phyloP scores from a whole-genome alignment of 1,140 invertebrate genomes.

The Diplogasteroides magnus region DNA sequence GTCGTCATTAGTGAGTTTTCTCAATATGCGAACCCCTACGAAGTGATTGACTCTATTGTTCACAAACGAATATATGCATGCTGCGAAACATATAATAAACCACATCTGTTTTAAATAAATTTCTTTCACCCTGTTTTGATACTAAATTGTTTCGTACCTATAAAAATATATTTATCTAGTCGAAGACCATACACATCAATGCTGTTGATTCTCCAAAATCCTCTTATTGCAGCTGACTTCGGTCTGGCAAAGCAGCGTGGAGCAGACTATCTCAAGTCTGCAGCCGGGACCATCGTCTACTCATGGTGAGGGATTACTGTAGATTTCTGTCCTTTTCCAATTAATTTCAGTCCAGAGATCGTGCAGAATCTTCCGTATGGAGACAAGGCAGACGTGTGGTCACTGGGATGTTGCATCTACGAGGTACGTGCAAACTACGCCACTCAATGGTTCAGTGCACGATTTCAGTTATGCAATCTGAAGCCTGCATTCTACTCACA shows the following conservation, averaged over 20 bases:
- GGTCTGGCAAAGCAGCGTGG: constrained; percentile 58
- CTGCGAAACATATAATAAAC: too few relatives aligned
- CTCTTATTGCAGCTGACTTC: constrained; percentile 56
- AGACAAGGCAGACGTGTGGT: constrained; percentile 60
- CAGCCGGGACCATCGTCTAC: constrained; percentile 59
- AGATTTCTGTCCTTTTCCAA: background rate
- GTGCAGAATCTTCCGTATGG: constrained; percentile 58
- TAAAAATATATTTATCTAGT: background rate
- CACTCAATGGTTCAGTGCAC: background rate
- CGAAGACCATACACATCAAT: background rate
- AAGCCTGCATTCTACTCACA: constrained; percentile 56
- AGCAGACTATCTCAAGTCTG: constrained; percentile 58
- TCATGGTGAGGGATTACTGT: constrained; percentile 53
- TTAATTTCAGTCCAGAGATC: constrained; percentile 56
- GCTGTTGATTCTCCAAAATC: background rate
- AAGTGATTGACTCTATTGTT: too few relatives aligned
- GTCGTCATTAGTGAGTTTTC: constrained; percentile 58
- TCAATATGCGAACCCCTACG: too few relatives aligned
- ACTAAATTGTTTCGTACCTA: background rate
- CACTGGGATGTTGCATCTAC: constrained; percentile 58
- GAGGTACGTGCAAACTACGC: constrained; percentile 56
- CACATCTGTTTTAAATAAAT: too few relatives aligned
- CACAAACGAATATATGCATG: too few relatives aligned
- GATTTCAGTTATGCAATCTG: constrained; percentile 23
- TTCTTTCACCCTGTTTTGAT: background rate